Evolutionary conservation across 2,797 vertebrate species (phyloP).

Genomic region (Aythya fuligula): DNA sequence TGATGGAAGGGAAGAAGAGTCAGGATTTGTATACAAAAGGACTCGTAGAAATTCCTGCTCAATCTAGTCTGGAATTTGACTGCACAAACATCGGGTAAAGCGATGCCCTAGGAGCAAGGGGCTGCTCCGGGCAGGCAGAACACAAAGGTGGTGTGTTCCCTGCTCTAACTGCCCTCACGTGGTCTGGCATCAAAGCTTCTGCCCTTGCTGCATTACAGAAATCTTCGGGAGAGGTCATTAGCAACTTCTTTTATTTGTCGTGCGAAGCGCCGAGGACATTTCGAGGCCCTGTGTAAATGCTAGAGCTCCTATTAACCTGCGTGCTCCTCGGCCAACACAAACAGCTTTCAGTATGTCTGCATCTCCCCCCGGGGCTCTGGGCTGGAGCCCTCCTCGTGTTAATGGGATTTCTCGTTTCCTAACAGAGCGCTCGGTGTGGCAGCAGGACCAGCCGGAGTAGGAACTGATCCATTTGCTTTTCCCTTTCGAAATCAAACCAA

Average conservation of each 20-base stretch:
- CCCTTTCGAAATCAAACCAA: neutral
- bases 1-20: neutral
- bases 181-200: neutral
- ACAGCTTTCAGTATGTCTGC: neutral
- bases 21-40: neutral
- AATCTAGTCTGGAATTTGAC: neutral
- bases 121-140: neutral
- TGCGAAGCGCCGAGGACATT: accelerated
- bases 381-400: neutral
- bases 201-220: neutral
- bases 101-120: neutral
- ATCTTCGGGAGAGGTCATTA: neutral
- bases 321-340: neutral
- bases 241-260: neutral
- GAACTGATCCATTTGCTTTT: neutral
- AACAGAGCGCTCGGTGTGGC: neutral
- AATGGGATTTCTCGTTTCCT: neutral
- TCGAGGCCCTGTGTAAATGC: neutral
- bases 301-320: neutral
- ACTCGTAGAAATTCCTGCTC: neutral
- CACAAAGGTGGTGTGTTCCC: neutral
- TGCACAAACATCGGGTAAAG: neutral
- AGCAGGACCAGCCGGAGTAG: neutral
- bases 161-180: neutral
- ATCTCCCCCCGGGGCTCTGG: neutral